phyloP scores from a whole-genome alignment of 2,113 vertebrate species.

The Sinocyclocheilus anshuiensis region DNA sequence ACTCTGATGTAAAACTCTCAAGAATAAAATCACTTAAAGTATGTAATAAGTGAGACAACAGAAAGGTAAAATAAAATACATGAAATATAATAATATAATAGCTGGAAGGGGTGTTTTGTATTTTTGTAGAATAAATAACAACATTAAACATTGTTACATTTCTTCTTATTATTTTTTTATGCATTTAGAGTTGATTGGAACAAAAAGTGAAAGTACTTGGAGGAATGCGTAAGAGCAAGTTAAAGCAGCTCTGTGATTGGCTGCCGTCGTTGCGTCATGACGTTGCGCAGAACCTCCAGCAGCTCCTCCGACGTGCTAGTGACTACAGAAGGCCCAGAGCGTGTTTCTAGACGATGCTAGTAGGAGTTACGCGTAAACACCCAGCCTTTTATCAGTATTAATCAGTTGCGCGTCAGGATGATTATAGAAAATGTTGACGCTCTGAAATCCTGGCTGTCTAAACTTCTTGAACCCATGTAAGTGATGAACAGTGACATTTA shows the following conservation, averaged over 20 bases:
- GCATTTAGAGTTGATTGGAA: too few relatives aligned
- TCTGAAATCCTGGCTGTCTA: conserved; percentile 94
- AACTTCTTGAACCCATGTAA: conserved; percentile 97
- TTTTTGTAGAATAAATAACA: too few relatives aligned
- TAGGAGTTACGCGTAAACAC: conserved; percentile 60
- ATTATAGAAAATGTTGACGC: conserved; percentile 97
- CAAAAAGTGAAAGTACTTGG: too few relatives aligned
- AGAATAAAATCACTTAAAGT: background rate
- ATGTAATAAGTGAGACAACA: too few relatives aligned
- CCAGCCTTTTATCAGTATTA: conserved; percentile 66
- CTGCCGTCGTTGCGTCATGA: conserved; percentile 50
- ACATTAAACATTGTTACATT: too few relatives aligned
- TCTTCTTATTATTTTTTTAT: too few relatives aligned
- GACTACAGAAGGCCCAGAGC: conserved; percentile 68
- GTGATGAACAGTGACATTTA: conserved; percentile 76
- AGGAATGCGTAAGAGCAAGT: too few relatives aligned
- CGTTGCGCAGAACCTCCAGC: conserved; percentile 69
- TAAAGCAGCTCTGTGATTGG: conserved; percentile 42
- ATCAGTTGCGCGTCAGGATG: conserved; percentile 76
- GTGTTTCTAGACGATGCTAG: conserved; percentile 77
- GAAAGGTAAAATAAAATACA: too few relatives aligned
- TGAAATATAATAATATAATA: too few relatives aligned
- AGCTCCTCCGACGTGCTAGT: conserved; percentile 68
- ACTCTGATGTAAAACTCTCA: too few relatives aligned
- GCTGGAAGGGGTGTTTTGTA: too few relatives aligned